Evolutionary conservation across 2,113 vertebrate genomes (phyloP), one percentile per base, ranked within the genome.

Genomic region (Eptesicus fuscus): DNA sequence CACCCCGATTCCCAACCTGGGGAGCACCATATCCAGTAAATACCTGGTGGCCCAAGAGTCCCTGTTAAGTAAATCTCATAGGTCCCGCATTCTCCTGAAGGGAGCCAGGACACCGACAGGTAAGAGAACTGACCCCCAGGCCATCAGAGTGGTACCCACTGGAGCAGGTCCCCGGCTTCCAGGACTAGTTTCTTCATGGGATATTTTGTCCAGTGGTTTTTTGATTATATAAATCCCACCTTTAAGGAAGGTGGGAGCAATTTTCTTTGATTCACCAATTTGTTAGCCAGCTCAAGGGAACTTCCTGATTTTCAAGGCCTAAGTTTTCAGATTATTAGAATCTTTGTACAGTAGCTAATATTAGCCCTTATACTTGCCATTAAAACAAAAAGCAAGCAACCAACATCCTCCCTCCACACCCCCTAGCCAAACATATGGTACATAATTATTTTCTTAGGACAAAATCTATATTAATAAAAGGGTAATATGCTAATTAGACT

Each of bases 21-120:
- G 1, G 49, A 96, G 95, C 1, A 95, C 97, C 1, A 2, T 4
- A 0, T 84, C 94, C n/a, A 96, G 73, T 78, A 96, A 88, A 78
- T 94, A 95, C 9, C 51, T 30, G 1, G 5, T 86, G 51, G 47
- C 12, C 47, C 85, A 35, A 61, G 96, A 97, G 20, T 16, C 37
- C 4, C 14, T 22, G 16, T 13, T 11, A 3, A 87, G 12, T 17
- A 96, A 93, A 74, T 0, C 69, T 88, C 51, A 10, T 6, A 96
- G 51, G 82, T 12, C 94, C 35, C 42, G 13, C 1, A 4, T 53
- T 9, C 23, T 12, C 16, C 40, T 17, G 53, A 95, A 20, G 51
- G 1, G 20, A 12, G 4, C 23, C 80, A 83, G 11, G 28, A 23
- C 37, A 9, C 32, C 67, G 20, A 30, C 88, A 96, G 94, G 97